Conservation (phyloP, 2,797 vertebrate species). For the Thalassophryne amazonica region DNA sequence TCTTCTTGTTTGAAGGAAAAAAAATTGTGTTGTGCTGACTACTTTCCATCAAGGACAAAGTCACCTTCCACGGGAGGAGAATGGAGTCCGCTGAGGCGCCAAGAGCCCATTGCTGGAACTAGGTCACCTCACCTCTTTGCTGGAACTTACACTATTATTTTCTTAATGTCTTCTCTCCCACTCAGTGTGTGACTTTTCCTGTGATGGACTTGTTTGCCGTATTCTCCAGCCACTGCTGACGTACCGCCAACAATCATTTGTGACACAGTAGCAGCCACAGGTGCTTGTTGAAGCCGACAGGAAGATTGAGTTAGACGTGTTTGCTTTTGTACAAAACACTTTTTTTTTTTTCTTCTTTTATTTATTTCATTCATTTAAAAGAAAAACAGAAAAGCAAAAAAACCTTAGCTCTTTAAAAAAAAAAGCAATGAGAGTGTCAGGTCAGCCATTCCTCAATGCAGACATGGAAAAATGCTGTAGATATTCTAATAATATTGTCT, state of each 20-base stretch:
- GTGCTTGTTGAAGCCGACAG: not conserved
- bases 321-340: not conserved
- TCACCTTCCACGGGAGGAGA: conserved; percentile 67
- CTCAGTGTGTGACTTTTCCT: conserved; percentile 52
- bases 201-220: conserved; percentile 53
- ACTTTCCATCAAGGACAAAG: conserved; percentile 67
- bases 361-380: no score
- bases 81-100: conserved; percentile 51
- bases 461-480: not conserved
- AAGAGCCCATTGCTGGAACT: conserved; percentile 56
- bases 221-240: conserved; percentile 20
- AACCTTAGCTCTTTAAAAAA: no score
- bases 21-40: conserved; percentile 28
- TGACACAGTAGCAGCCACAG: conserved; percentile 1
- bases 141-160: conserved; percentile 61
- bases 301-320: not conserved
- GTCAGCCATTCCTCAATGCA: not conserved
- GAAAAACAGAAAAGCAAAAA: no score
- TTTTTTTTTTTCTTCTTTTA: no score
- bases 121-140: conserved; percentile 68
- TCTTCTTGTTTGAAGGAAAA: conserved; percentile 13
- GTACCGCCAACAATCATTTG: conserved; percentile 9
- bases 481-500: no score
- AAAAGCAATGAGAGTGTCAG: no score
- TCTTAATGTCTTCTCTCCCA: conserved; percentile 46